Base-by-base conservation (phyloP, 1,140 invertebrate genomes). In the Agrypnia vestita region DNA sequence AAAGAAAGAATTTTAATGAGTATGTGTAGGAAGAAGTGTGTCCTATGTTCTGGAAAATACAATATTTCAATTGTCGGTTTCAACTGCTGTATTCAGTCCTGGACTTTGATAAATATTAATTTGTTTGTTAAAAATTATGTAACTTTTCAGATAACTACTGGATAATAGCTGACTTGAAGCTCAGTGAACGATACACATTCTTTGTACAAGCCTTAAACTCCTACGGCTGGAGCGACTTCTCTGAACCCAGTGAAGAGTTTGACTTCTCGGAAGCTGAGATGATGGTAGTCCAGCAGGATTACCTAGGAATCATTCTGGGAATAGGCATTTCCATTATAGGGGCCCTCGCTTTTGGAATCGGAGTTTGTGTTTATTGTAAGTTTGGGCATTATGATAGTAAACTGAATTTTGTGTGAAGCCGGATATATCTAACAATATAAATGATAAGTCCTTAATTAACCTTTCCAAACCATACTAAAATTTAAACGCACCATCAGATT, bases 161-260 rank as follows among this genome's bases (percentile, higher is more conserved):
- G 95, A 91, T 95, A 53, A 93, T 97, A 12, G 90, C 91, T 0
- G 92, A 92, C 0, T 88, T 96, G 13, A 91, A 93, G 87, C 87
- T 92, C 1, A 91, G 91, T 8, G 94, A 94, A 78, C 88, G 92
- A 9, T 90, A 91, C 82, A 84, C 88, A 64, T 97, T 97, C 85
- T 91, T 94, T 6, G 95, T 96, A 15, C 91, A 93, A 51, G 96
- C 96, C 0, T 88, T 90, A 67, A 98, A 98, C 86, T 86, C 89
- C 13, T 93, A 95, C 86, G 97, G 97, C n/a, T 97, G 94, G 93
- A 95, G 94, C 84, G 84, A 88, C 55, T 83, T 92, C 62, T 91
- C 94, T 55, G 91, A 93, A 62, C 84, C 86, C 49, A 90, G 87
- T 84, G 86, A 85, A 82, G 85, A 90, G 79, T 90, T 89, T 84